Percentiles rank a stretch among this genome's conserved stretches.
phyloP scores from a whole-genome alignment of 2,888 invertebrate species.

The Autographa gamma region DNA sequence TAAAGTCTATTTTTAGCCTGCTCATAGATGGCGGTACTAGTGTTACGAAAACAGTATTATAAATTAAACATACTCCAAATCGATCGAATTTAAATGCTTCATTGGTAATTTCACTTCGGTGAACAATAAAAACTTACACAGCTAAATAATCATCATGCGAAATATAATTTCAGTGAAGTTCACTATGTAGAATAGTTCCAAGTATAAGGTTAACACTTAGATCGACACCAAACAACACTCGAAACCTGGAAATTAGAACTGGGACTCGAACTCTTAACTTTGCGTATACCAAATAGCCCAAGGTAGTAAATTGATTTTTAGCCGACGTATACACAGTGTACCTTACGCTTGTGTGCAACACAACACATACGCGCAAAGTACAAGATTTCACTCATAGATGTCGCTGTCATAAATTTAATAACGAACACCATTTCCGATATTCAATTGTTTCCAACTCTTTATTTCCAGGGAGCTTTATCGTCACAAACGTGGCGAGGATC shows the following conservation, averaged over 20 bases:
- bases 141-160: too few species aligned
- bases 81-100: too few species aligned
- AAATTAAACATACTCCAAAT: too few species aligned
- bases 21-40: slow-evolving; percentile 37
- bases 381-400: background rate
- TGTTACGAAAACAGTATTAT: too few species aligned
- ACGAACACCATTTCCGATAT: background rate
- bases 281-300: background rate
- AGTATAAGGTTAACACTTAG: too few species aligned
- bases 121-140: too few species aligned
- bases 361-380: background rate
- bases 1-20: background rate
- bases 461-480: slow-evolving; percentile 78
- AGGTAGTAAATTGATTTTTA: background rate
- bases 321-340: background rate
- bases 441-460: slow-evolving; percentile 8
- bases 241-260: background rate
- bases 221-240: too few species aligned
- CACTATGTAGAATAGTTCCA: too few species aligned
- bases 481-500: slow-evolving; percentile 84
- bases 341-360: background rate
- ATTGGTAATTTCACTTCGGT: too few species aligned
- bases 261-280: background rate
- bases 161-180: too few species aligned
- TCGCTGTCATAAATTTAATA: background rate